Evolutionary conservation across 2,113 vertebrate species (phyloP).

Genomic region (Nothobranchius kuhntae): DNA sequence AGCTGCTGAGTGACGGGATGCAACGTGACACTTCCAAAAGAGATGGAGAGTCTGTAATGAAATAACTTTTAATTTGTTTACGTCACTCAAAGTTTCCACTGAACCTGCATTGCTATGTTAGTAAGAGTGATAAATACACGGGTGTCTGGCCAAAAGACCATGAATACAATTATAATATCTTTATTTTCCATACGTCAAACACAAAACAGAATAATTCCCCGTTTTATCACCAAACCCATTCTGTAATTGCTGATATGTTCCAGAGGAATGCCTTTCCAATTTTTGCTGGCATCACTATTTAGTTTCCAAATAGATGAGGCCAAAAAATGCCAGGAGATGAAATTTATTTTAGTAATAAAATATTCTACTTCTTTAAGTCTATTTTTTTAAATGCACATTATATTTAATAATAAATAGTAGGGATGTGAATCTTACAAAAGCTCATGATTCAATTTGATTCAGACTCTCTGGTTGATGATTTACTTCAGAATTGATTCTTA

Average conservation of each 20-base stretch:
- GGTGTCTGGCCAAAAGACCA: not conserved
- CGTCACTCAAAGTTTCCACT: not conserved
- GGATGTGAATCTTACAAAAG: not conserved
- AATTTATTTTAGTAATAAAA: constrained; percentile 43
- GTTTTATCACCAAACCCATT: constrained; percentile 1
- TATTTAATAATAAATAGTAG: constrained; percentile 35
- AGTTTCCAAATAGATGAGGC: constrained; percentile 43
- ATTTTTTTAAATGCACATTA: constrained; percentile 27
- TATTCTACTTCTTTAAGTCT: constrained; percentile 41
- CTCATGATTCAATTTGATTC: no score
- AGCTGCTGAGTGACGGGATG: constrained; percentile 2
- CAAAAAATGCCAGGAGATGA: constrained; percentile 38
- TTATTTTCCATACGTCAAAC: constrained; percentile 22
- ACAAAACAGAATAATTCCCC: constrained; percentile 11
- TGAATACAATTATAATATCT: constrained; percentile 20
- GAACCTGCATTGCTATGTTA: no score
- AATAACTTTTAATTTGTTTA: not conserved
- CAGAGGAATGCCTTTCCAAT: constrained; percentile 18
- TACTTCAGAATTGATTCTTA: no score
- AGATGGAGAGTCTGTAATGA: constrained; percentile 4
- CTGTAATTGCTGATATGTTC: constrained; percentile 8
- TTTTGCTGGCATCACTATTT: constrained; percentile 39
- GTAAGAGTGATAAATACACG: not conserved
- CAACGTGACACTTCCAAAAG: constrained; percentile 6
- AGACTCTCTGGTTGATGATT: no score